Evolutionary conservation across 2,888 invertebrate genomes (phyloP).

Genomic region (Bellardia bayeri): DNA sequence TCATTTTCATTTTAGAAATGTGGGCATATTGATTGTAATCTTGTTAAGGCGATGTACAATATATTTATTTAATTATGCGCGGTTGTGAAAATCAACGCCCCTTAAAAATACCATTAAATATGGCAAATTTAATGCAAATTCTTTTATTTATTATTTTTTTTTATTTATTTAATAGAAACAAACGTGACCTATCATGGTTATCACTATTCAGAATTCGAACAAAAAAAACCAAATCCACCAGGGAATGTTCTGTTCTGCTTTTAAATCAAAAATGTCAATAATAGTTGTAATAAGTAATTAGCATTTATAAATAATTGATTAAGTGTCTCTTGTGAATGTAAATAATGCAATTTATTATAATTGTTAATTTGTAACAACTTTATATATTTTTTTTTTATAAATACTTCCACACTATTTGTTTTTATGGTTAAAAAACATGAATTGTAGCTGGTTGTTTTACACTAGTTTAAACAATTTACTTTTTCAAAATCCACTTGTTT

Average conservation of each 20-base stretch:
- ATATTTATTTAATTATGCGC: conserved; percentile 21
- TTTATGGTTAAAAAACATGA: conserved; percentile 10
- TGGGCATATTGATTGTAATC: conserved; percentile 23
- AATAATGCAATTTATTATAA: conserved; percentile 33
- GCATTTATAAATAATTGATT: conserved; percentile 24
- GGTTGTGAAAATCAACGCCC: conserved; percentile 55
- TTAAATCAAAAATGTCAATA: background rate
- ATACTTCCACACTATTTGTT: background rate
- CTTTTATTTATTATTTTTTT: conserved; percentile 15
- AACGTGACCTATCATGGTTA: conserved; percentile 46
- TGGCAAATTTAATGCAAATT: conserved; percentile 10
- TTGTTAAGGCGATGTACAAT: conserved; percentile 1
- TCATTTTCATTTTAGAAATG: conserved; percentile 14
- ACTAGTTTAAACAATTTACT: background rate
- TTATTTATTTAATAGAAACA: conserved; percentile 11
- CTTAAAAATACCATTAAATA: conserved; percentile 40
- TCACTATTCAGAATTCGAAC: conserved; percentile 17
- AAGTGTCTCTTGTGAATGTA: conserved; percentile 31
- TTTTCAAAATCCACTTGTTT: background rate
- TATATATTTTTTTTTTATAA: background rate
- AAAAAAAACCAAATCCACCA: background rate
- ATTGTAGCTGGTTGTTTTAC: background rate
- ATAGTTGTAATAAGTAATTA: conserved; percentile 8
- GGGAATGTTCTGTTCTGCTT: conserved; percentile 30
- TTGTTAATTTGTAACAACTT: conserved; percentile 40